Conservation (phyloP, 2,113 vertebrate species). For the Uria aalge region DNA sequence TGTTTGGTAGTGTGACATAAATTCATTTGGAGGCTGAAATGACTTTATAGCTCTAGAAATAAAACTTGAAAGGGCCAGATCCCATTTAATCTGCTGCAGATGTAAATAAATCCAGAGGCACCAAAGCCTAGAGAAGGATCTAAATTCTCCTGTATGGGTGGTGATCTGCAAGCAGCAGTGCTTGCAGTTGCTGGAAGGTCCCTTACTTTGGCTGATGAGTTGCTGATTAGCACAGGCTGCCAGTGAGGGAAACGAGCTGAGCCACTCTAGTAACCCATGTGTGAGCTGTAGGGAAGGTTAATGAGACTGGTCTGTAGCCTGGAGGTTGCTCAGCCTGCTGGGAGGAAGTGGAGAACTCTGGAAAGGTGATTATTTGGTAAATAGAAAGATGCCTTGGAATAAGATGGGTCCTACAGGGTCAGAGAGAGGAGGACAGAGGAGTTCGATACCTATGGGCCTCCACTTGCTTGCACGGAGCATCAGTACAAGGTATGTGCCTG, state of each 20-base stretch:
- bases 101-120: neutral
- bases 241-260: rapidly evolving
- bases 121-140: neutral
- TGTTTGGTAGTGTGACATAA: neutral
- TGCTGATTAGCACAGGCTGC: neutral
- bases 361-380: neutral
- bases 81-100: neutral
- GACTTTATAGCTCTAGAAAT: neutral
- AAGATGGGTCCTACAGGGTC: neutral
- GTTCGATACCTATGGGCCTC: neutral
- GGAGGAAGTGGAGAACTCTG: neutral
- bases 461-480: neutral
- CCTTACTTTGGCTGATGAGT: neutral
- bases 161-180: neutral
- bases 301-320: neutral
- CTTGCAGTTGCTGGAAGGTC: neutral
- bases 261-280: rapidly evolving
- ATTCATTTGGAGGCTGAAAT: neutral
- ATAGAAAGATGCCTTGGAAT: neutral
- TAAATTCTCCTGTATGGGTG: neutral
- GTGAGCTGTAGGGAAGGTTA: neutral
- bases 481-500: neutral
- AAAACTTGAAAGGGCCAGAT: neutral
- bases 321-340: neutral
- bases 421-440: neutral